phyloP scores from a whole-genome alignment of 2,888 invertebrate genomes.

The Acanthosoma haemorrhoidale region DNA sequence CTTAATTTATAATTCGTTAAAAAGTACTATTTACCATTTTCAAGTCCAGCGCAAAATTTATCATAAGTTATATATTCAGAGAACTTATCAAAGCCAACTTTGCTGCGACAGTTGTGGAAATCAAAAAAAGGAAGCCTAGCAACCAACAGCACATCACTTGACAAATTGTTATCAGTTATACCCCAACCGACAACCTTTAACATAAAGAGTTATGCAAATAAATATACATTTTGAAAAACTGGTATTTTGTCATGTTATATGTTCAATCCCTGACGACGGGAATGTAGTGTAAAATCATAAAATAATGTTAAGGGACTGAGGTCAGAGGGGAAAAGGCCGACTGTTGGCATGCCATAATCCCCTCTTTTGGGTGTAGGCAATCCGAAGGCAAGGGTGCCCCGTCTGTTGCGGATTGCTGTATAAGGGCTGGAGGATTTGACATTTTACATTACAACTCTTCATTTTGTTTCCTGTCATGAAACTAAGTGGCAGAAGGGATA shows the following conservation, averaged over 20 bases:
- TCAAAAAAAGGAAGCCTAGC: constrained; percentile 38
- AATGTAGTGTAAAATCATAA: too few relatives aligned
- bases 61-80: constrained; percentile 38
- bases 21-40: constrained; percentile 31
- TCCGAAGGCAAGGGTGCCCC: too few relatives aligned
- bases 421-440: too few relatives aligned
- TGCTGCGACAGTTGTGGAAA: constrained; percentile 32
- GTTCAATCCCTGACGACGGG: too few relatives aligned
- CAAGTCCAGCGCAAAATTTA: constrained; percentile 41
- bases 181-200: constrained; percentile 42
- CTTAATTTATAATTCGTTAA: neutral
- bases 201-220: neutral
- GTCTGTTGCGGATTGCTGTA: too few relatives aligned
- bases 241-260: neutral
- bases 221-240: neutral
- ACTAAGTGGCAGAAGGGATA: too few relatives aligned
- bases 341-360: too few relatives aligned
- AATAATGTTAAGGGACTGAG: too few relatives aligned
- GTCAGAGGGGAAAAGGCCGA: too few relatives aligned
- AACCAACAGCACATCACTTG: constrained; percentile 35
- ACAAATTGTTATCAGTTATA: constrained; percentile 26
- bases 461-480: too few relatives aligned
- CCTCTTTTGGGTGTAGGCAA: too few relatives aligned
- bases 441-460: too few relatives aligned
- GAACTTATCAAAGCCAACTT: neutral